Percentiles rank a stretch among this genome's conserved stretches.
phyloP scores from a whole-genome alignment of 2,888 invertebrate genomes.

The Amphipyra tragopoginis region DNA sequence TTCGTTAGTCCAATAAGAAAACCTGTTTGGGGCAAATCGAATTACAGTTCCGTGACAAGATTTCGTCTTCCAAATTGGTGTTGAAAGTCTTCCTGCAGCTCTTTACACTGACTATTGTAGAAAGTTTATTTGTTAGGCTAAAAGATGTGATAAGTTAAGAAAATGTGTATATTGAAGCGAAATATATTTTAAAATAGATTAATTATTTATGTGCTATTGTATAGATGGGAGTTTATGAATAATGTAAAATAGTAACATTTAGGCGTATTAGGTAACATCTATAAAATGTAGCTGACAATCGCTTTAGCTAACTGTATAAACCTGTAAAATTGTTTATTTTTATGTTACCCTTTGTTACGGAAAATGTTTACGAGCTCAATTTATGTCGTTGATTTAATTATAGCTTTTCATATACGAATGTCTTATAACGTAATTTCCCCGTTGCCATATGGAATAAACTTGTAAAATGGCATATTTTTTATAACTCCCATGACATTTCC shows the following conservation, averaged over 20 bases:
- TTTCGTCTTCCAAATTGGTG: slow-evolving; percentile 69
- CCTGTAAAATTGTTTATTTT: slow-evolving; percentile 11
- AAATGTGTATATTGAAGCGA: slow-evolving; percentile 79
- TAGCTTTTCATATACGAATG: slow-evolving; percentile 9
- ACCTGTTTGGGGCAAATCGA: slow-evolving; percentile 48
- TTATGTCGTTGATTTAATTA: slow-evolving; percentile 21
- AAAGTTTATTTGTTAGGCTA: slow-evolving; percentile 86
- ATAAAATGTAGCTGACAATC: slow-evolving; percentile 52
- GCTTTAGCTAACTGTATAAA: slow-evolving; percentile 42
- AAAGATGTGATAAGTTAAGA: slow-evolving; percentile 87
- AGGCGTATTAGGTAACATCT: slow-evolving; percentile 65
- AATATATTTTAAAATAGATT: slow-evolving; percentile 79
- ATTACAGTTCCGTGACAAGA: slow-evolving; percentile 36
- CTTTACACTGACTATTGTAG: slow-evolving; percentile 90
- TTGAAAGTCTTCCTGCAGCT: slow-evolving; percentile 89
- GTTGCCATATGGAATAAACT: slow-evolving; percentile 14
- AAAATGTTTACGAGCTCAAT: slow-evolving; percentile 17
- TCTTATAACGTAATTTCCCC: slow-evolving; percentile 30
- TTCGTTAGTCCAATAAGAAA: slow-evolving; percentile 32
- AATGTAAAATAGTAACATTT: slow-evolving; percentile 73
- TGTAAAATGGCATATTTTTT: slow-evolving; percentile 32
- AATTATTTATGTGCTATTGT: slow-evolving; percentile 80
- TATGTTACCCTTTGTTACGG: slow-evolving; percentile 11
- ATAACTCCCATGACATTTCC: not conserved
- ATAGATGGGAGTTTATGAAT: slow-evolving; percentile 72